Evolutionary conservation across 2,888 invertebrate species (phyloP), one percentile per base, ranked within the genome.

Genomic region (Calameuta filiformis): DNA sequence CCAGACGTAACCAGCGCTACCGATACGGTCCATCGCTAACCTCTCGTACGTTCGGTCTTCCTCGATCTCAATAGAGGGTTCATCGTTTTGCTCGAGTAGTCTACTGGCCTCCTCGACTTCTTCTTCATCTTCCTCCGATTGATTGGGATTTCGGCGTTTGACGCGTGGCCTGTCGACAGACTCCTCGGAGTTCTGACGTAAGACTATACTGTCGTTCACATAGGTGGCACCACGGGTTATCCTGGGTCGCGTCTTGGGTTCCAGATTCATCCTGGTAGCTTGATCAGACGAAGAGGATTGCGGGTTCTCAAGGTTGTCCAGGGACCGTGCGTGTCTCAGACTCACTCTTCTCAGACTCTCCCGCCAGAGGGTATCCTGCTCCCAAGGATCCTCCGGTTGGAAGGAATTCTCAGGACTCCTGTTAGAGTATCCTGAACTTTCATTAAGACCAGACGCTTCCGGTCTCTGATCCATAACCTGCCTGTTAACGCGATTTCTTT

Each of bases 341-440:
- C 96, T 96, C 1, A 96, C 96, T 81, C 95, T 93, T 80, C 97
- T 93, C 75, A 97, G 92, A 87, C 96, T 96, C 87, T 97, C 97
- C 78, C 95, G 93, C 97, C 97, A 97, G 40, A 96, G 92, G 11
- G 94, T 92, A 91, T 97, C 97, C 91, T 97, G 96, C 88, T 96
- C 97, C 96, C 96, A 97, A 69, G 96, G 93, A 89, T 95, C 95
- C 86, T 95, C 95, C 75, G 84, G 84, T 30, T 80, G 81, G 40
- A 84, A 87, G 30, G 82, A 77, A 33, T 78, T 81, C 4, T 79
- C 81, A 73, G 77, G 73, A 75, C 75, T 78, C 35, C 77, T 79
- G 73, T 81, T 75, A 34, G 73, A 73, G 74, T 79, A 79, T 71
- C 71, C 71, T 4, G 30, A 12, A 31, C 9, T 12, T 15, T 31